phyloP scores from a whole-genome alignment of 2,113 vertebrate species.

The Stegostoma tigrinum region DNA sequence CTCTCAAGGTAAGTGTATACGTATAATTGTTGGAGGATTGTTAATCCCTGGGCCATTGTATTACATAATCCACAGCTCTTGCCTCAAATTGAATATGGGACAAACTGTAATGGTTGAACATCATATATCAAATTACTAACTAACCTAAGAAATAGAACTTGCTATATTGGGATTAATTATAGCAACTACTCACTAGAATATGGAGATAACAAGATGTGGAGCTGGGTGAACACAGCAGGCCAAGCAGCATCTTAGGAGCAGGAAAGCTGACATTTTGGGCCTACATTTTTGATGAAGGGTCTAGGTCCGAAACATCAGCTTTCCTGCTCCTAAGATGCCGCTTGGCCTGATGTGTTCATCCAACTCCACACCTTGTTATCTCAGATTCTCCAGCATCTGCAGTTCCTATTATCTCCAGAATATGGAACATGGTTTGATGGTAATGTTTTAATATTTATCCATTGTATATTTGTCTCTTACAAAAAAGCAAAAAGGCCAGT shows the following conservation, averaged over 20 bases:
- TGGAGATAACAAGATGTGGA: too few species aligned
- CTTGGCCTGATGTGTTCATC: too few species aligned
- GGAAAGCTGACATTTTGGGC: too few species aligned
- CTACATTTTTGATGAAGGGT: too few species aligned
- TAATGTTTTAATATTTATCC: background rate
- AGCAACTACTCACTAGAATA: background rate
- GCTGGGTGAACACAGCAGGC: too few species aligned
- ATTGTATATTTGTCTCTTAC: background rate
- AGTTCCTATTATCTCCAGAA: too few species aligned
- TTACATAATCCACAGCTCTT: background rate
- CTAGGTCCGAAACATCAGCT: too few species aligned
- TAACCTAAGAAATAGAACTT: background rate
- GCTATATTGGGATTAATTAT: background rate
- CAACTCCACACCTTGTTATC: too few species aligned
- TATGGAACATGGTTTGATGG: background rate
- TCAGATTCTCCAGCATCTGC: too few species aligned
- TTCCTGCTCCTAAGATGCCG: too few species aligned
- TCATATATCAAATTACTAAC: background rate
- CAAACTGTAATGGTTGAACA: background rate
- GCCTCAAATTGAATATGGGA: background rate
- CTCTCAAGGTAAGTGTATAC: background rate
- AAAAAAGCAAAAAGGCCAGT: background rate
- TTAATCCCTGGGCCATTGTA: background rate
- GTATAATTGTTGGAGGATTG: background rate
- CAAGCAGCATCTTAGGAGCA: too few species aligned